Evolutionary conservation across 2,113 vertebrate species (phyloP).

Genomic region (Tachysurus vachellii): DNA sequence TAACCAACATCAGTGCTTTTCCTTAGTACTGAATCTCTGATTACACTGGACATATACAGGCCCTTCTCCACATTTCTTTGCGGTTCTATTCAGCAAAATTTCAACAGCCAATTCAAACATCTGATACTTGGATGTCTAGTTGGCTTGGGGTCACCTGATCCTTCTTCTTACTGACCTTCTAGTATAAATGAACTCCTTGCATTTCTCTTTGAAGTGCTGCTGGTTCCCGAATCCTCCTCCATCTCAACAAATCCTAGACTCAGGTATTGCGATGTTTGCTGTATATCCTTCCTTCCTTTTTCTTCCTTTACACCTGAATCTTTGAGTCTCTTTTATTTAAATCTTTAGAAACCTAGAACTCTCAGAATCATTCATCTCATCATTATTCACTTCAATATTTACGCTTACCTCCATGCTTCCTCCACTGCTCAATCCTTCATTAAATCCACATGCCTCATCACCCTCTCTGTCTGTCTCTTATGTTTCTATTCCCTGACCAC

Average conservation of each 20-base stretch:
- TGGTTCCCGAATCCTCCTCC: background rate
- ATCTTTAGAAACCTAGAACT: background rate
- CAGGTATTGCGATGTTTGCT: background rate
- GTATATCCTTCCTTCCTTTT: background rate
- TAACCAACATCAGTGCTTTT: too few relatives aligned
- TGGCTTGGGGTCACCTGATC: background rate
- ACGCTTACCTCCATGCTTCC: background rate
- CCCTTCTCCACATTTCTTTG: background rate
- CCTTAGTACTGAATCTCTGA: background rate
- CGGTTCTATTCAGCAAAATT: background rate
- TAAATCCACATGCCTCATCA: constrained; percentile 51
- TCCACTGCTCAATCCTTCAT: background rate
- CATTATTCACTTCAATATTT: constrained; percentile 10
- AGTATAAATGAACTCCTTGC: background rate
- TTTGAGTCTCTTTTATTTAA: background rate
- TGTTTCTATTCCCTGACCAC: constrained; percentile 23
- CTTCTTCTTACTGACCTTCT: background rate
- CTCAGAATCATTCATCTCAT: background rate
- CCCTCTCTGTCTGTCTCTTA: constrained; percentile 46
- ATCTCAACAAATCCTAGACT: background rate
- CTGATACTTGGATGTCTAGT: background rate
- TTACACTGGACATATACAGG: background rate
- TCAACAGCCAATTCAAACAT: background rate
- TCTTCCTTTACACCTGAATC: background rate
- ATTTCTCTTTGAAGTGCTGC: background rate